phyloP scores from a whole-genome alignment of 2,888 invertebrate genomes.

The Eupelmus urozonus region DNA sequence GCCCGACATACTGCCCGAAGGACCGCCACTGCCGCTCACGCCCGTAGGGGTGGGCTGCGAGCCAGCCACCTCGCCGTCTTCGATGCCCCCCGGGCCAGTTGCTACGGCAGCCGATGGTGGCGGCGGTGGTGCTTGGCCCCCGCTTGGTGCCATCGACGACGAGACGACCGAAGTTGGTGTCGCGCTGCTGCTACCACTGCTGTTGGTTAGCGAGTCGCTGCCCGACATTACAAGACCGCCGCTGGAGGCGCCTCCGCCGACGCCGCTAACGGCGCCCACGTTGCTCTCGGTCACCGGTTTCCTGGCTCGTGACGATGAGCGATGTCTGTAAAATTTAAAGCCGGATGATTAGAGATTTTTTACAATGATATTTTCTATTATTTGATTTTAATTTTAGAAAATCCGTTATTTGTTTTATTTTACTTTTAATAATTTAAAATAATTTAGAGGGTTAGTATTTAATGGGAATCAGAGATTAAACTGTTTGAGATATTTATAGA shows the following conservation, averaged over 20 bases:
- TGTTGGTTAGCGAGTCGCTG: conserved; percentile 72
- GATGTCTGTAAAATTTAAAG: conserved; percentile 70
- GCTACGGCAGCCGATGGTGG: too few species aligned
- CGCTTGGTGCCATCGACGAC: background rate
- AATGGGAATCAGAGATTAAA: too few species aligned
- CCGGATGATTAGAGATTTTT: too few species aligned
- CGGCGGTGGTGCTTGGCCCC: conserved; percentile 6
- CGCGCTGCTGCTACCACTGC: conserved; percentile 68
- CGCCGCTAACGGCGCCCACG: conserved; percentile 50
- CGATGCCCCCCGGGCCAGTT: background rate
- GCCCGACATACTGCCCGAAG: conserved; percentile 74
- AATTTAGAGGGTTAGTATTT: too few species aligned
- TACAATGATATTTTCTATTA: too few species aligned
- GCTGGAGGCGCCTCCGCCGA: conserved; percentile 46
- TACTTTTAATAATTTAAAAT: too few species aligned
- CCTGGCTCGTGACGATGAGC: conserved; percentile 77
- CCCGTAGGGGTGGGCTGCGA: conserved; percentile 26
- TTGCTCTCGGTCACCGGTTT: conserved; percentile 79
- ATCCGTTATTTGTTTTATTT: too few species aligned
- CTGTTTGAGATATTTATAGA: background rate
- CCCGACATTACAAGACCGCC: conserved; percentile 70
- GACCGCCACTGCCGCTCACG: conserved; percentile 70
- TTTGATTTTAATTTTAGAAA: too few species aligned
- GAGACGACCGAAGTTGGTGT: conserved; percentile 29
- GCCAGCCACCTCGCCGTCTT: conserved; percentile 11